Percentiles rank a stretch among this genome's conserved stretches.
These are phyloP conservation scores for Mastomys coucha DNA, from an alignment of 2,113 vertebrate species.

Conservation along the genomic window DNA sequence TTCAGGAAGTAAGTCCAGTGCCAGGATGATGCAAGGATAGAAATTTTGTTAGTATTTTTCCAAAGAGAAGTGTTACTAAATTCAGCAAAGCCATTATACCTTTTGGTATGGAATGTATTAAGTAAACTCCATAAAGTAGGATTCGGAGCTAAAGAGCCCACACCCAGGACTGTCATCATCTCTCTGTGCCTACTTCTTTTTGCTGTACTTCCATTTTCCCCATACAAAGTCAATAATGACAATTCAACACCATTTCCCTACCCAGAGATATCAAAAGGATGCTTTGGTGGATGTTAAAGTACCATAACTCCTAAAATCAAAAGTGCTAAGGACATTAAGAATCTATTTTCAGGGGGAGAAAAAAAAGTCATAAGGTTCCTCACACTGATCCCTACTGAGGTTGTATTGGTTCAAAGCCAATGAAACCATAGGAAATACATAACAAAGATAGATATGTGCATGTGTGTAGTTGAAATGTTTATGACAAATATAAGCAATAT, in stretches of 20 bases:
- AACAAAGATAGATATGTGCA: background rate
- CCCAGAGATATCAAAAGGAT: background rate
- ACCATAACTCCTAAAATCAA: conserved; percentile 52
- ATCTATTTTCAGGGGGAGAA: background rate
- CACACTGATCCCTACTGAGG: background rate
- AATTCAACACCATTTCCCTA: conserved; percentile 12
- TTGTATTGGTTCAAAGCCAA: conserved; percentile 17
- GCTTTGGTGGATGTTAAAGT: background rate
- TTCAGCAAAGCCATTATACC: background rate
- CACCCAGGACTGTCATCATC: background rate
- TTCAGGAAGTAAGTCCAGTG: background rate
- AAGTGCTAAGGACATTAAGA: conserved; percentile 23
- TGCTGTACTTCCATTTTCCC: background rate
- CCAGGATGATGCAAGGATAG: background rate
- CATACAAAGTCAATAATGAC: conserved; percentile 28
- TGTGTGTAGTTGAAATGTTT: background rate
- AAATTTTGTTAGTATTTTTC: conserved; percentile 26
- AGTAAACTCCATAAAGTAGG: background rate
- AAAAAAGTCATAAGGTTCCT: background rate
- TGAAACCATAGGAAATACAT: background rate
- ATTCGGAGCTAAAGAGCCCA: background rate
- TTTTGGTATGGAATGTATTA: background rate
- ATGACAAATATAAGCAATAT: conserved; percentile 29
- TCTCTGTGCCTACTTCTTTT: background rate
- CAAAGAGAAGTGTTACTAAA: background rate